Base-by-base conservation (phyloP, 1,140 invertebrate species). In the Megathymus violae region DNA sequence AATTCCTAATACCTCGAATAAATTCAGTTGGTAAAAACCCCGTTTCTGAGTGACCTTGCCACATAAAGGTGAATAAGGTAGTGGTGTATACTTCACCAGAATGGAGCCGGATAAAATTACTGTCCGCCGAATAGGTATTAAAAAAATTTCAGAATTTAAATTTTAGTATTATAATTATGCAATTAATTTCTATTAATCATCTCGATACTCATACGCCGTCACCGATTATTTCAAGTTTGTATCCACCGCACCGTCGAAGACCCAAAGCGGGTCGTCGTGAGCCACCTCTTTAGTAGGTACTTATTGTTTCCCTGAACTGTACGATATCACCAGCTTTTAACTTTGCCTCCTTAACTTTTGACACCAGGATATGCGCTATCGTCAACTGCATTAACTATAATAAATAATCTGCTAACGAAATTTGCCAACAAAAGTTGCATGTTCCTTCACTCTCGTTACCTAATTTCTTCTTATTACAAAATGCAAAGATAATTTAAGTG, bases 401-500 rank as follows among this genome's bases (percentile, higher is more conserved):
- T 56, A 15, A 43, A 43, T 44, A 52, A 22, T 22, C n/a, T n/a
- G n/a, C n/a, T n/a, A n/a, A n/a, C n/a, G n/a, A n/a, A n/a, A n/a
- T 56, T 56, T 43, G 51, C 51, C 22, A 44, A 58, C 52, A 38
- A 46, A 58, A 58, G 25, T 44, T 58, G 14, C 15, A 44, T 34
- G 51, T 34, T 44, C 40, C 22, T 27, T 58, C 19, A 44, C 22
- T 58, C 31, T 34, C 16, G 14, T 15, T 10, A 17, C 40, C 44
- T 38, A 51, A 36, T 36, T 40, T 22, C n/a, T 41, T 31, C 25
- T 15, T 25, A 17, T 1, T 40, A 19, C n/a, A 52, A 40, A 40
- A 52, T 38, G 16, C 11, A 38, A 50, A 40, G 48, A 44, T 44
- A 44, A 44, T 17, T 17, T 44, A 41, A 41, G 16, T 43, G 1